These are phyloP conservation scores for Misgurnus mizolepis DNA, from an alignment of 2,113 vertebrate genomes.

Conservation along the genomic window DNA sequence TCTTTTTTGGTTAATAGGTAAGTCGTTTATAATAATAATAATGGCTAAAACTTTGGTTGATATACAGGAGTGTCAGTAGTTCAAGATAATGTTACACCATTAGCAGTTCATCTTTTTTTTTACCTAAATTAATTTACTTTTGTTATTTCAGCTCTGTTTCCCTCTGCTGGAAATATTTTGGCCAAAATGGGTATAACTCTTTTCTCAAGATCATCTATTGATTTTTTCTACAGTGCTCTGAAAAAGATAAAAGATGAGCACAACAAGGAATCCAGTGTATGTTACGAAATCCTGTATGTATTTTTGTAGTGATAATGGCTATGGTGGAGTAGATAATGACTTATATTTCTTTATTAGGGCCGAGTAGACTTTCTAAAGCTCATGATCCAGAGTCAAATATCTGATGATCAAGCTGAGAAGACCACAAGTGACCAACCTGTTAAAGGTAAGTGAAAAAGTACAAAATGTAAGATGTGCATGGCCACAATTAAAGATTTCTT, in stretches of 20 bases:
- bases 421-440: constrained; percentile 24
- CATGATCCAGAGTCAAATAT: constrained; percentile 77
- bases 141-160: constrained; percentile 72
- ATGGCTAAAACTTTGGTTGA: not conserved
- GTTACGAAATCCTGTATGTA: constrained; percentile 28
- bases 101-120: too few relatives aligned
- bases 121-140: not conserved
- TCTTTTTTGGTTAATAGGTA: constrained; percentile 67
- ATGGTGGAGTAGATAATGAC: not conserved
- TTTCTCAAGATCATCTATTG: constrained; percentile 57
- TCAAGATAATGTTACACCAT: too few relatives aligned
- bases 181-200: constrained; percentile 72
- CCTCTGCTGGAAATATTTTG: constrained; percentile 64
- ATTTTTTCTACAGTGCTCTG: constrained; percentile 70
- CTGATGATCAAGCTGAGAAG: constrained; percentile 49
- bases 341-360: constrained; percentile 58
- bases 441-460: constrained; percentile 61
- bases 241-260: constrained; percentile 72
- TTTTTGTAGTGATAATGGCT: not conserved
- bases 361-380: constrained; percentile 81
- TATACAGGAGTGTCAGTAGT: too few relatives aligned
- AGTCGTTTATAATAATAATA: not conserved
- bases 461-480: not conserved
- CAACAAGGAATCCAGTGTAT: constrained; percentile 45
- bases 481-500: not conserved